A percentile compares a stretch with the other conserved stretches of the same genome.
These are phyloP conservation scores for Sminthurides aquaticus DNA, from an alignment of 2,888 invertebrate genomes.

Conservation along the genomic window DNA sequence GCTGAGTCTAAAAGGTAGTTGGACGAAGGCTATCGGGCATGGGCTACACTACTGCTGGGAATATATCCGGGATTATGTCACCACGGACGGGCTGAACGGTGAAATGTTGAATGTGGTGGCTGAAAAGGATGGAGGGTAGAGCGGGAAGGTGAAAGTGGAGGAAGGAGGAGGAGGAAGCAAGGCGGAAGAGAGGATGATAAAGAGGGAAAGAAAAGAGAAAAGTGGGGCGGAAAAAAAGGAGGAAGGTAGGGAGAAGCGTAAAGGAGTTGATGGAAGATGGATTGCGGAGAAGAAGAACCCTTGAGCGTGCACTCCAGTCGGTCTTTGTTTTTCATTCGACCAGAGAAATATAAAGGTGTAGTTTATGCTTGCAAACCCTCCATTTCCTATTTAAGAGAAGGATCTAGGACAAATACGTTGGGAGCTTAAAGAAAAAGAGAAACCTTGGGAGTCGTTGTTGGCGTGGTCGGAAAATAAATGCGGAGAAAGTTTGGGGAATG, in stretches of 20 bases:
- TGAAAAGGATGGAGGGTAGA: no score
- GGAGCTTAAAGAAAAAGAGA: neutral
- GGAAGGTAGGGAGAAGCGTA: neutral
- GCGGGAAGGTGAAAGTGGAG: neutral
- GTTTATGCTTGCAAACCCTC: neutral
- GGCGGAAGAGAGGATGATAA: neutral
- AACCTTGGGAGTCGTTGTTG: no score
- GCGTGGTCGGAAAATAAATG: no score
- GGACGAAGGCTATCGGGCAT: no score
- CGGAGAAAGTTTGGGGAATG: neutral
- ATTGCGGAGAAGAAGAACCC: constrained; percentile 3
- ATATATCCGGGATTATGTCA: no score
- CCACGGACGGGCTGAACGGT: no score
- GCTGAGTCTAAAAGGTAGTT: no score
- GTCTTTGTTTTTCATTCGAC: neutral
- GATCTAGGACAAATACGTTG: neutral
- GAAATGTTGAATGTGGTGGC: no score
- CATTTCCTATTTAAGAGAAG: neutral
- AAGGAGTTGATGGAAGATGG: neutral
- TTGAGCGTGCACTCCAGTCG: neutral
- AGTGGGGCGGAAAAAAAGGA: constrained; percentile 1
- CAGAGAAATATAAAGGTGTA: neutral
- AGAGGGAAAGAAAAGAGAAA: neutral
- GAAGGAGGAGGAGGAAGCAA: neutral
- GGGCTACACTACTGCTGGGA: no score